These are phyloP conservation scores for Leptinotarsa haldemani DNA, from an alignment of 2,888 invertebrate species.

Conservation along the genomic window DNA sequence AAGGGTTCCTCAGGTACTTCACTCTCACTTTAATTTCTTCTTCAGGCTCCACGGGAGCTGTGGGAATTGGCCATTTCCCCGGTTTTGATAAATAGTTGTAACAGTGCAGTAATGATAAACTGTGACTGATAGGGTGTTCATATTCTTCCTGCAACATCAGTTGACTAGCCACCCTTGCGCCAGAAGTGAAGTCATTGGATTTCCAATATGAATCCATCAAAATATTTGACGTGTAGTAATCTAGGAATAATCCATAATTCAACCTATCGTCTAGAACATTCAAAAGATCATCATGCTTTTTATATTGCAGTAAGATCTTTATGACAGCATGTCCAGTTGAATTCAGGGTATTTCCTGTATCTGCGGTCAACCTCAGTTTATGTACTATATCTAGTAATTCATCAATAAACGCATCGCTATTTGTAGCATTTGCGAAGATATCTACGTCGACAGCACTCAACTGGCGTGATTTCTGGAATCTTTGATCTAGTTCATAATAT, in stretches of 20 bases:
- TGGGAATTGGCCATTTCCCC: conserved; percentile 64
- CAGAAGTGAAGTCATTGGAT: conserved; percentile 74
- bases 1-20: conserved; percentile 82
- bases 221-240: conserved; percentile 81
- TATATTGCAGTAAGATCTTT: conserved; percentile 70
- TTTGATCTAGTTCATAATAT: conserved; percentile 77
- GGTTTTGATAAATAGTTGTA: conserved; percentile 75
- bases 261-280: conserved; percentile 82
- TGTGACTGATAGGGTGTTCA: conserved; percentile 75
- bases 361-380: conserved; percentile 78
- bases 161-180: conserved; percentile 81
- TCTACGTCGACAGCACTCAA: conserved; percentile 86
- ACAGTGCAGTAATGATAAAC: conserved; percentile 80
- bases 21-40: conserved; percentile 72
- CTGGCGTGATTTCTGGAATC: conserved; percentile 71
- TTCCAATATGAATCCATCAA: conserved; percentile 83
- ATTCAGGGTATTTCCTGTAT: conserved; percentile 77
- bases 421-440: conserved; percentile 79
- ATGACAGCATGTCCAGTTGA: conserved; percentile 88
- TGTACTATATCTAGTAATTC: conserved; percentile 80
- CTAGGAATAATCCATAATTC: conserved; percentile 92
- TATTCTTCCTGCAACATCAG: conserved; percentile 92
- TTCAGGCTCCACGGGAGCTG: conserved; percentile 63
- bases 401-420: conserved; percentile 72
- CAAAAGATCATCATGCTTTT: conserved; percentile 74